Evolutionary conservation across 2,113 vertebrate species (phyloP).

Genomic region (Phalacrocorax aristotelis): DNA sequence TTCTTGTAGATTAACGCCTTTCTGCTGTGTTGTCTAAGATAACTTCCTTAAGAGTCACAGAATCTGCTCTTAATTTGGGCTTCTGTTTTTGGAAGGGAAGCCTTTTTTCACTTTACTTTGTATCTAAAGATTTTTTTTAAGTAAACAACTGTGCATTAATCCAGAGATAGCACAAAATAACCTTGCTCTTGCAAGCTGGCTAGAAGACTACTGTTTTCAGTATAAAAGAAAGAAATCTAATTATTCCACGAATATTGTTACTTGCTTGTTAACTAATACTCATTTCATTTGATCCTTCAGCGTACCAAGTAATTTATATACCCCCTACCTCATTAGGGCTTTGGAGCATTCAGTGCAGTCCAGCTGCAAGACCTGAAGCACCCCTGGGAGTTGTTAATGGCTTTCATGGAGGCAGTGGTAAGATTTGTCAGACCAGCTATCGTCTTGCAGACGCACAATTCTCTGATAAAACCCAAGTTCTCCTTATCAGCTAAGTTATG

Average conservation of each 20-base stretch:
- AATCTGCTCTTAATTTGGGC: not conserved
- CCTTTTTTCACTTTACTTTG: not conserved
- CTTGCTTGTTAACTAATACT: not conserved
- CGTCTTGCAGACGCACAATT: not conserved
- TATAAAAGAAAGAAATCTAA: not conserved
- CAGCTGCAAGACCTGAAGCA: not conserved
- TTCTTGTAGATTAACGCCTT: slow-evolving; percentile 47
- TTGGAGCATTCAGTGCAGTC: not conserved
- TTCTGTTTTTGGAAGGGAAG: not conserved
- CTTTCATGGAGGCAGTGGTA: not conserved
- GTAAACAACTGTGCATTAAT: not conserved
- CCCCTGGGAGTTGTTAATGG: not conserved
- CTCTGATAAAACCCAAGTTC: not conserved
- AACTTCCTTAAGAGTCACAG: not conserved
- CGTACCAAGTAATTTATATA: not conserved
- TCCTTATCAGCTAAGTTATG: not conserved
- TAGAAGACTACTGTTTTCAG: not conserved
- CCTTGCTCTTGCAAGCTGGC: not conserved
- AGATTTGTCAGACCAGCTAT: not conserved
- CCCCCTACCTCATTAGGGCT: not conserved
- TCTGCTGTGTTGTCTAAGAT: not conserved
- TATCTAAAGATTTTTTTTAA: not conserved
- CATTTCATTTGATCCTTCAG: not conserved
- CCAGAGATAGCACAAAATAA: not conserved
- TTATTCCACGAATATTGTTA: not conserved